Evolutionary conservation across 1,140 invertebrate genomes (phyloP), one percentile per base, ranked within the genome.

Genomic region (Danaus plexippus): DNA sequence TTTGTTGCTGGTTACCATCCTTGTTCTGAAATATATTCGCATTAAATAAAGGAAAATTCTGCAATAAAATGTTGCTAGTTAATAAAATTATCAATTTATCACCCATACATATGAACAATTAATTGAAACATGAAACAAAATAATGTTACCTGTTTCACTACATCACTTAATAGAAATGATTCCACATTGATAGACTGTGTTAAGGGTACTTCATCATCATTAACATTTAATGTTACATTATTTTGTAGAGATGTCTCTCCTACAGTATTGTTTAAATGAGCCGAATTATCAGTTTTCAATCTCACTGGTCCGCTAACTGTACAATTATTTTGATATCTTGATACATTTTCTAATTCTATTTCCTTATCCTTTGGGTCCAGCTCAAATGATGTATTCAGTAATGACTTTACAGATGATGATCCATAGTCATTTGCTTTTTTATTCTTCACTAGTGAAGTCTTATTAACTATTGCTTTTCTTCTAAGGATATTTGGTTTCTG

Each of bases 401-500:
- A 50, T 64, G 64, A 59, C 66, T 66, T 63, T n/a, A 48, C 45
- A 46, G 54, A 61, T 42, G 59, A 58, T 66, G 68, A 68, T 73
- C 67, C 66, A 57, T 54, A 61, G n/a, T 49, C 51, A 51, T 63
- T 54, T 52, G 58, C 54, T 52, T 41, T 22, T 40, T 42, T 9
- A 44, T n/a, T 42, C 10, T 22, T 43, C 11, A 59, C 13, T 49
- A 13, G 18, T 43, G 53, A 43, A 22, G 47, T 12, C 10, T 55
- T 60, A 47, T 22, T 60, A 45, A 47, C 43, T 9, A 54, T 80
- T n/a, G 71, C 44, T 54, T 74, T 79, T 61, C 61, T 72, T 44
- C 80, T 73, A 11, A 85, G 66, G 53, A 85, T 85, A 66, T 83
- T 85, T 43, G 82, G 82, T 59, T 85, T 85, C 51, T 79, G 75